A percentile compares a stretch with the other conserved stretches of the same genome.
Evolutionary conservation across 2,113 vertebrate species (phyloP).

Genomic region (Progne subis): DNA sequence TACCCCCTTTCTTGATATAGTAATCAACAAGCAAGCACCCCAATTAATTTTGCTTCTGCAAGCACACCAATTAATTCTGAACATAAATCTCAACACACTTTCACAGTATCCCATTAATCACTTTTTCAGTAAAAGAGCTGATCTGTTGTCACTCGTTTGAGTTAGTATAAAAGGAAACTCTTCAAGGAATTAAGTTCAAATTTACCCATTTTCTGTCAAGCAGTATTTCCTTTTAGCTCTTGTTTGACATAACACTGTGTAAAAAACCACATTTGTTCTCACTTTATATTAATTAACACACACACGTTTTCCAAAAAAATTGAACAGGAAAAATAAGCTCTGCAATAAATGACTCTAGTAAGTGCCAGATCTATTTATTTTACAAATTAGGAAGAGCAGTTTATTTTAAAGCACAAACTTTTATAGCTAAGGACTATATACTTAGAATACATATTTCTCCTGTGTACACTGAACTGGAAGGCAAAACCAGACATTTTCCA

Average conservation of each 20-base stretch:
- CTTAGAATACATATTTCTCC: background rate
- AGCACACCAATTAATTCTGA: constrained; percentile 49
- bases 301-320: background rate
- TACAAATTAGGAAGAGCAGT: background rate
- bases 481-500: background rate
- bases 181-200: background rate
- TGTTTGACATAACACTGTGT: background rate
- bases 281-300: background rate
- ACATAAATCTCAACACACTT: constrained; percentile 42
- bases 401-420: background rate
- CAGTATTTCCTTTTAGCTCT: background rate
- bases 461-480: background rate
- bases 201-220: background rate
- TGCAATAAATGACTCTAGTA: background rate
- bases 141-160: background rate
- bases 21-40: constrained; percentile 52
- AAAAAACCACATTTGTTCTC: background rate
- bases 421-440: background rate
- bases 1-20: background rate
- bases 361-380: background rate
- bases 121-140: background rate
- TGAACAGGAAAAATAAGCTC: background rate
- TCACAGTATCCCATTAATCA: constrained; percentile 8
- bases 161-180: background rate
- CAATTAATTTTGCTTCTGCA: constrained; percentile 42